A percentile compares a stretch with the other conserved stretches of the same genome.
These are phyloP conservation scores for Stegastes partitus DNA, from an alignment of 2,113 vertebrate species.

Conservation along the genomic window DNA sequence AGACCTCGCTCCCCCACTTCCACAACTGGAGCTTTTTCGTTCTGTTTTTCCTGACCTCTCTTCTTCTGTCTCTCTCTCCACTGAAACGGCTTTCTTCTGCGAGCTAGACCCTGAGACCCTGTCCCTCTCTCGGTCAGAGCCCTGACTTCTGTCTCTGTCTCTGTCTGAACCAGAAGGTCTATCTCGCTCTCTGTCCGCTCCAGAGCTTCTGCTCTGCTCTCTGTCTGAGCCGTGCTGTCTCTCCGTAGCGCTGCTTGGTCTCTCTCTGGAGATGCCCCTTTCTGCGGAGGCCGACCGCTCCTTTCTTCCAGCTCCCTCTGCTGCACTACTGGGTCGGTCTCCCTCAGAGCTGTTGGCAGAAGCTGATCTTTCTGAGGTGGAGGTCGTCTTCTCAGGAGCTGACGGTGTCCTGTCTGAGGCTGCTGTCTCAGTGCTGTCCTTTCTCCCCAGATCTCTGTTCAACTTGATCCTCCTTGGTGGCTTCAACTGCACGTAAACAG, in stretches of 20 bases:
- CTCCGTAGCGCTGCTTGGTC: constrained; percentile 60
- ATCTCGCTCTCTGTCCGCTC: constrained; percentile 62
- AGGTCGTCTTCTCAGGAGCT: constrained; percentile 53
- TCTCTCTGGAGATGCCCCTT: constrained; percentile 61
- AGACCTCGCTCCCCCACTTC: constrained; percentile 56
- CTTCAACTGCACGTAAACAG: constrained; percentile 61
- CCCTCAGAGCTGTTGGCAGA: constrained; percentile 29
- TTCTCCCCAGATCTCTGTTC: constrained; percentile 77
- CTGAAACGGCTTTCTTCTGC: constrained; percentile 39
- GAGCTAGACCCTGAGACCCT: constrained; percentile 23
- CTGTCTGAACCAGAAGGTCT: constrained; percentile 41
- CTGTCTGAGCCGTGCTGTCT: constrained; percentile 51
- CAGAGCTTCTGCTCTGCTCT: constrained; percentile 56
- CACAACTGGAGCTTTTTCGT: constrained; percentile 45
- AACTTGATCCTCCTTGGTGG: constrained; percentile 76
- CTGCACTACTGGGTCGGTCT: constrained; percentile 46
- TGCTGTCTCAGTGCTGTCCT: constrained; percentile 56
- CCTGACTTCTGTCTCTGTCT: constrained; percentile 18
- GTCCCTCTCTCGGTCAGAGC: constrained; percentile 54
- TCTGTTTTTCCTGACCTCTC: constrained; percentile 49
- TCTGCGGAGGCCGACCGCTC: constrained; percentile 59
- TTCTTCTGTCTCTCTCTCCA: constrained; percentile 47
- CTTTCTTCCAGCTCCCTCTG: constrained; percentile 53
- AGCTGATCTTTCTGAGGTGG: constrained; percentile 60
- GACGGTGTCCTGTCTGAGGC: constrained; percentile 35